Conservation (phyloP, 1,140 invertebrate species). For the Trachelipus rathkii region DNA sequence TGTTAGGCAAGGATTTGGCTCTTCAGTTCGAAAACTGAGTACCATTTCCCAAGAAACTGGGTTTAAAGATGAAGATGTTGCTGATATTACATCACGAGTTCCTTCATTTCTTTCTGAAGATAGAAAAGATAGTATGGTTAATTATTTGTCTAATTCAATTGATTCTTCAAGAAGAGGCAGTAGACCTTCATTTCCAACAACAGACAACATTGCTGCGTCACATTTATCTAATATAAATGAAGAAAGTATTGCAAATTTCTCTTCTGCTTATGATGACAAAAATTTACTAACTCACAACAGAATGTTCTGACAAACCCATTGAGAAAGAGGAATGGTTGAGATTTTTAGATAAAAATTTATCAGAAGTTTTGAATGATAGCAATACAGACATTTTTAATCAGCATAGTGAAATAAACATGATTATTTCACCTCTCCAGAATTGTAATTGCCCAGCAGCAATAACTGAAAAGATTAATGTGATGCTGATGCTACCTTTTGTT, state of each 20-base stretch:
- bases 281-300: slow-evolving; percentile 45
- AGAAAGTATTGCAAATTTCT: slow-evolving; percentile 38
- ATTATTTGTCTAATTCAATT: slow-evolving; percentile 37
- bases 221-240: slow-evolving; percentile 40
- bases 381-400: slow-evolving; percentile 38
- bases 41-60: slow-evolving; percentile 34
- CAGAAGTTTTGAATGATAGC: slow-evolving; percentile 45
- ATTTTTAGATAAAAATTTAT: slow-evolving; percentile 56
- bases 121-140: slow-evolving; percentile 38
- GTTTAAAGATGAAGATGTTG: slow-evolving; percentile 37
- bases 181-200: slow-evolving; percentile 33
- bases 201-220: slow-evolving; percentile 35
- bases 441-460: slow-evolving; percentile 46
- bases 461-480: slow-evolving; percentile 47
- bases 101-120: slow-evolving; percentile 29
- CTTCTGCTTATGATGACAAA: slow-evolving; percentile 32
- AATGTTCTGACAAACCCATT: slow-evolving; percentile 57
- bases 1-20: slow-evolving; percentile 34
- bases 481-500: slow-evolving; percentile 48
- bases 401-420: slow-evolving; percentile 45
- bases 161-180: slow-evolving; percentile 37
- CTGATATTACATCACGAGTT: slow-evolving; percentile 30
- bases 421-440: slow-evolving; percentile 49
- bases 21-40: slow-evolving; percentile 36
- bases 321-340: slow-evolving; percentile 79